Evolutionary conservation across 2,797 vertebrate genomes (phyloP), one percentile per base, ranked within the genome.

Genomic region (Schizopygopsis pylzovi): DNA sequence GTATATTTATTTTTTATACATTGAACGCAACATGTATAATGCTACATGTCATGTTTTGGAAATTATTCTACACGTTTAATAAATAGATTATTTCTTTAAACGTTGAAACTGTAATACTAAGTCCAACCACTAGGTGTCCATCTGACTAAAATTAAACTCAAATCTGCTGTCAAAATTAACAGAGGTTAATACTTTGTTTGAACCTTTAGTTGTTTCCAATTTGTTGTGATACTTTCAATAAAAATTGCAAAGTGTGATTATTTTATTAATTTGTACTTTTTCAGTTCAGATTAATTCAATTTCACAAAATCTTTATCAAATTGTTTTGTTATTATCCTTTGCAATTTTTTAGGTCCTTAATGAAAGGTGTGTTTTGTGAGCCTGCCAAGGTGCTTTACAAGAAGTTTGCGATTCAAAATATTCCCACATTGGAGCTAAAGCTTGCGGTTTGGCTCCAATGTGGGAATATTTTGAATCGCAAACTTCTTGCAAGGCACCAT

Each of bases 331-430:
- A 37, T 54, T 54, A 54, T 54, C 6, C 52, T 54, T 54, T 54
- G 52, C 52, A 18, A 20, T 20, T 54, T 20, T 54, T 20, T 18
- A 54, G 52, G 16, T 70, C 80, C 80, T 70, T 70, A 82, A 22
- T 70, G 63, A 82, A 82, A 45, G 41, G 61, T 71, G 39, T n/a
- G 13, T 20, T 72, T 39, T 70, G 33, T 70, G 16, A 68, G 49
- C 65, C 80, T 71, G 65, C 25, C 79, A 81, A 82, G 22, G 80
- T 82, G 63, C 63, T 52, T 70, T 52, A 52, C 61, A n/a, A n/a
- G n/a, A n/a, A n/a, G n/a, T n/a, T n/a, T n/a, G n/a, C n/a, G n/a
- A n/a, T n/a, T n/a, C n/a, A n/a, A n/a, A n/a, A n/a, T n/a, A n/a
- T n/a, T n/a, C n/a, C n/a, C n/a, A n/a, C n/a, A n/a, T n/a, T n/a